Base-by-base conservation (phyloP, 2,113 vertebrate genomes). In the Thomomys bottae region DNA sequence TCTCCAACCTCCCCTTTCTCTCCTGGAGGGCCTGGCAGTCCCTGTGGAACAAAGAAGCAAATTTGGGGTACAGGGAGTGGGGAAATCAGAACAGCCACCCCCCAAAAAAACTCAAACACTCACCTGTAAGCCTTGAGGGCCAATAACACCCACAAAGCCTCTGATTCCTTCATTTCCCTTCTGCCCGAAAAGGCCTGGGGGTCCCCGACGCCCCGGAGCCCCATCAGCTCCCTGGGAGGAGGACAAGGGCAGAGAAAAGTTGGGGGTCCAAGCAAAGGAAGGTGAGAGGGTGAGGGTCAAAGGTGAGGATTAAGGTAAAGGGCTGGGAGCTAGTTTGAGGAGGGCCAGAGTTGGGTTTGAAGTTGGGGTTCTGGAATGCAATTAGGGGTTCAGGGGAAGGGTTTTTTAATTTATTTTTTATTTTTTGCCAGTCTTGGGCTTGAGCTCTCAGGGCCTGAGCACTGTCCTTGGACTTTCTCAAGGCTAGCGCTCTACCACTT, bases 1-100 rank as follows among this genome's bases (percentile, higher is more conserved):
- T 99, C 98, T 42, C 99, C 99, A 0, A 97, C 98, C 38, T 99
- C 99, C 11, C 99, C 99, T 72, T 99, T 99, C 82, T 99, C 99
- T 1, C 99, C 99, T 0, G 98, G 96, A 9, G 95, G 97, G 70
- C 99, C 99, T 8, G 99, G 99, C 98, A 99, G 98, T 57, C 99
- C 99, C 99, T 99, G 94, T 78, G 91, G 96, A 63, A 86, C 57
- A 92, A 70, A 88, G 67, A 79, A 71, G 23, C 49, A 30, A 32
- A 71, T 40, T 23, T 26, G 11, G 10, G 14, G 32, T 24, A 45
- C 23, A 49, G 12, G 6, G 6, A 28, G 2, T 34, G 40, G 21
- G 18, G n/a, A 54, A 54, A 10, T 1, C 11, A 6, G 54, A 81
- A 75, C 49, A 54, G 28, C 2, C 5, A 0, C 10, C 36, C 34